Evolutionary conservation across 53 echinoderm and acorn worm species (phyloP), one percentile per base, ranked within the genome.

Genomic region (Astropecten irregularis): DNA sequence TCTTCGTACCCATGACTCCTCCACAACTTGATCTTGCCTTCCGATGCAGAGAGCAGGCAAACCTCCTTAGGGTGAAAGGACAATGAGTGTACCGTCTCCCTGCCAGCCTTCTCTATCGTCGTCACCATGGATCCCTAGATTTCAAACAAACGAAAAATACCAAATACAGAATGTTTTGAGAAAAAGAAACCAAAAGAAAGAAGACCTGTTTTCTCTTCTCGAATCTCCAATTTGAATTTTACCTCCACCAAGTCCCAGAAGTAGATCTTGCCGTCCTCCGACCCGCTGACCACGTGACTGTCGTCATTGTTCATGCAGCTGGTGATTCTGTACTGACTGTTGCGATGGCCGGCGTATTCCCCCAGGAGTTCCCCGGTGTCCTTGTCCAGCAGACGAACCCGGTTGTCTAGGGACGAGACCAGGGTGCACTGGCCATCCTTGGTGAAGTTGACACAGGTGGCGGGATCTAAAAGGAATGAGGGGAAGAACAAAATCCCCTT

Each of bases 241-340:
- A 94, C 97, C 93, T 96, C 93, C 9, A 96, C 93, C 50, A 96
- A 66, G 61, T 96, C 97, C 97, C 97, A 96, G 83, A 96, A 96
- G 86, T 91, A 96, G 32, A 96, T 93, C 27, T 72, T 82, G 0
- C 97, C 97, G 40, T 96, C 97, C 58, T 96, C 97, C 0, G 94
- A 96, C 9, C 97, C 97, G 65, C 97, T 94, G 74, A 96, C 90
- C 23, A 96, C 91, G 40, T 96, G 97, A 44, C 89, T 94, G 73
- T 96, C 97, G 1, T 87, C 92, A 40, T 92, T 61, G 19, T 89
- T 96, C 84, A 96, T 87, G 55, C 97, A 96, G 73, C 94, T 94
- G 39, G 91, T 93, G 22, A 96, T 76, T 31, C 91, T 82, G 77
- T 94, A 96, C 82, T 88, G 57, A 16, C 56, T 68, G 73, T 96